Conservation (phyloP, 2,113 vertebrate genomes). For the Onychostoma macrolepis region DNA sequence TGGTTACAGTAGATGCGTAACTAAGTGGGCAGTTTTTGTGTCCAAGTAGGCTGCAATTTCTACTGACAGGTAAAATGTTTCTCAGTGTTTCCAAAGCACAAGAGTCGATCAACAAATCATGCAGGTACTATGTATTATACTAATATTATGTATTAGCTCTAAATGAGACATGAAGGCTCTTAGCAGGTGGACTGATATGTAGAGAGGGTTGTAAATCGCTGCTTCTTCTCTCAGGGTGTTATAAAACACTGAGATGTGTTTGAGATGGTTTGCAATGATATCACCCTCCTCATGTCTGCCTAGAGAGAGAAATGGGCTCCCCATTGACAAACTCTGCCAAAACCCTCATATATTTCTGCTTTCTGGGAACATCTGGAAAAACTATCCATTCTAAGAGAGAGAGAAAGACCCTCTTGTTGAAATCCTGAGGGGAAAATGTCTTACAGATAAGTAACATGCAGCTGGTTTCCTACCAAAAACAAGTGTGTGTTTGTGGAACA, state of each 20-base stretch:
- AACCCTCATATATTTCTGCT: constrained; percentile 52
- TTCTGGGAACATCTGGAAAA: constrained; percentile 63
- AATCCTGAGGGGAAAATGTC: constrained; percentile 53
- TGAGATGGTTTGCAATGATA: constrained; percentile 46
- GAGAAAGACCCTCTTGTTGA: constrained; percentile 53
- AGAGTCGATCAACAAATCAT: neutral
- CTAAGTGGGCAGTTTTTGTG: neutral
- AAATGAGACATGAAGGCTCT: neutral
- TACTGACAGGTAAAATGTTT: neutral
- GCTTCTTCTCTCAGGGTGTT: neutral
- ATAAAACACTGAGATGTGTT: constrained; percentile 22
- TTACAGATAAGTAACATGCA: constrained; percentile 53
- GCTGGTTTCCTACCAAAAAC: constrained; percentile 54
- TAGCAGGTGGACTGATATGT: neutral
- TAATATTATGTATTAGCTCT: neutral
- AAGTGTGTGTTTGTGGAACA: constrained; percentile 42
- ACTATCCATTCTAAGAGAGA: constrained; percentile 46
- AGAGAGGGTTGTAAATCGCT: constrained; percentile 6
- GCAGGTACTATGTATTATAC: too few species aligned
- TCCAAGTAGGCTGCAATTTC: neutral
- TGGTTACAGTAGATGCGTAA: neutral
- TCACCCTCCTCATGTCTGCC: constrained; percentile 36
- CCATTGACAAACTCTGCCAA: constrained; percentile 43
- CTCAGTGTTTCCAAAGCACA: constrained; percentile 5
- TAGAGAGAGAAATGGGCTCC: constrained; percentile 40